Percentiles rank a stretch among this genome's conserved stretches.
Evolutionary conservation across 2,113 vertebrate species (phyloP).

Genomic region (Pelmatolapia mariae): DNA sequence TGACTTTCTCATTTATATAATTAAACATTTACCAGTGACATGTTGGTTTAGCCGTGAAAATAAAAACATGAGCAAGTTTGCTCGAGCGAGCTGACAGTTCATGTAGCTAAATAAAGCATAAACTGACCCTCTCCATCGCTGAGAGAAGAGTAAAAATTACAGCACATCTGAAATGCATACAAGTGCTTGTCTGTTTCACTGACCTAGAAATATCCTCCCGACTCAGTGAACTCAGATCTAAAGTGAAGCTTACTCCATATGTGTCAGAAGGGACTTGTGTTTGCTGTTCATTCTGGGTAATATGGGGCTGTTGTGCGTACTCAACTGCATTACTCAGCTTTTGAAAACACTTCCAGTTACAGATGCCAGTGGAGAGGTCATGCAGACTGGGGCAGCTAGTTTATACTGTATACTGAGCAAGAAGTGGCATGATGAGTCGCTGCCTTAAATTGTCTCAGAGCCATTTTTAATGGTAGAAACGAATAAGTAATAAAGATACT

Average conservation of each 20-base stretch:
- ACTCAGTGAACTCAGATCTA: constrained; percentile 18
- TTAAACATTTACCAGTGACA: constrained; percentile 37
- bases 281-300: neutral
- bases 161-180: neutral
- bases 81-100: neutral
- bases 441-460: neutral
- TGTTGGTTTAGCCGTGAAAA: neutral
- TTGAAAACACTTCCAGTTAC: neutral
- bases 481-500: neutral
- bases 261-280: constrained; percentile 11
- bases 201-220: constrained; percentile 44
- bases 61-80: neutral
- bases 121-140: neutral
- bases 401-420: neutral
- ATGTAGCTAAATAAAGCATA: neutral
- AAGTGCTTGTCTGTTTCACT: constrained; percentile 22
- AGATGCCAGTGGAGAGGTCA: neutral
- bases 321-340: neutral
- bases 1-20: neutral
- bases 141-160: neutral
- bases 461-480: neutral
- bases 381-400: neutral
- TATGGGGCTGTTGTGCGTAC: neutral
- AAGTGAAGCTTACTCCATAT: constrained; percentile 27
- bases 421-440: neutral